phyloP scores from a whole-genome alignment of 2,888 invertebrate species.

The Diploptera punctata region DNA sequence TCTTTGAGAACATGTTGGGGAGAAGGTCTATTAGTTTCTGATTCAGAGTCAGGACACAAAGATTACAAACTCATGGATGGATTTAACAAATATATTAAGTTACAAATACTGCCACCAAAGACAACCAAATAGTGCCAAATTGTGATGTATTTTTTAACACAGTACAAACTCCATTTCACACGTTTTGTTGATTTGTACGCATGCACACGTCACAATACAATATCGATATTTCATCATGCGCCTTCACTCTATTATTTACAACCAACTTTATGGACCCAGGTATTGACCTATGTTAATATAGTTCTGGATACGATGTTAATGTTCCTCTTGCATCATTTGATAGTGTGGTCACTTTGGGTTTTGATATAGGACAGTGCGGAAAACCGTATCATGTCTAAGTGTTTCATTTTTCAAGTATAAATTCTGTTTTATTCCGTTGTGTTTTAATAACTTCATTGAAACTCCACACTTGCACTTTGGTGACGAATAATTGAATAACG shows the following conservation, averaged over 20 bases:
- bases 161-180: too few species aligned
- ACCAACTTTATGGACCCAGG: neutral
- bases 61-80: neutral
- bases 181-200: too few species aligned
- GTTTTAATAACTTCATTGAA: too few species aligned
- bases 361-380: too few species aligned
- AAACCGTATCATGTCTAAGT: neutral
- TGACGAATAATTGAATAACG: neutral
- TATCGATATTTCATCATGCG: too few species aligned
- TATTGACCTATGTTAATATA: neutral
- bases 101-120: too few species aligned
- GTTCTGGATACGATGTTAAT: neutral
- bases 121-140: neutral
- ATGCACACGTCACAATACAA: too few species aligned
- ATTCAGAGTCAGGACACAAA: neutral
- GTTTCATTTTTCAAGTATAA: neutral
- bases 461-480: neutral
- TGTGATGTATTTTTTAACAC: neutral
- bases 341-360: neutral
- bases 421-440: neutral
- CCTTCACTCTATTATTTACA: neutral
- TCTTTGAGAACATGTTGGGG: neutral
- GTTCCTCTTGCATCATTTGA: neutral
- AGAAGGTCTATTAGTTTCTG: neutral
- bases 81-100: neutral